Conservation (phyloP, 2,888 invertebrate genomes). For the Chloroclysta siterata region DNA sequence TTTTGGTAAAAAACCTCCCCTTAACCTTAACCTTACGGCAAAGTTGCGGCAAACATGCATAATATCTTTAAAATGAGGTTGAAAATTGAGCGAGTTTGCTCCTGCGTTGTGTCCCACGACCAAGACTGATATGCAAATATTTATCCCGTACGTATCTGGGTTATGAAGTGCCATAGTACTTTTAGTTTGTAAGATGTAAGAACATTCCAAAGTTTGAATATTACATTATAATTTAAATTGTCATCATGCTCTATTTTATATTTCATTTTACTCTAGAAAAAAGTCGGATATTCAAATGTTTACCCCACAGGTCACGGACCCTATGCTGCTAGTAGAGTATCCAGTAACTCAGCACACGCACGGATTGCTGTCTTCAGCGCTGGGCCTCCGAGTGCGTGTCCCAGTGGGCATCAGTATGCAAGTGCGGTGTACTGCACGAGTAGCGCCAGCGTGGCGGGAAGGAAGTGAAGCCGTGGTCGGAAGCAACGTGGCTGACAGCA, state of each 20-base stretch:
- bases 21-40: no score
- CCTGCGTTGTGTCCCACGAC: no score
- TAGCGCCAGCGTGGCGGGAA: slow-evolving; percentile 78
- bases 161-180: no score
- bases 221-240: no score
- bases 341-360: slow-evolving; percentile 74
- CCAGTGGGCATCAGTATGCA: slow-evolving; percentile 76
- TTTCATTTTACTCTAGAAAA: not conserved
- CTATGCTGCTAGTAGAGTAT: slow-evolving; percentile 70
- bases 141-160: no score
- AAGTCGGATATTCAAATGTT: not conserved
- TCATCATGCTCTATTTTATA: not conserved
- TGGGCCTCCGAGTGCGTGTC: slow-evolving; percentile 73
- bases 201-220: no score
- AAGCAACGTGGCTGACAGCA: slow-evolving; percentile 77
- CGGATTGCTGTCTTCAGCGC: slow-evolving; percentile 71
- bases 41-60: no score
- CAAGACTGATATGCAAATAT: no score
- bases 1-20: no score
- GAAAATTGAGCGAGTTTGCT: no score
- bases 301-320: slow-evolving; percentile 66
- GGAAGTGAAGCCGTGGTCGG: slow-evolving; percentile 80
- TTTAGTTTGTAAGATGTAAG: no score
- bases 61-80: no score
- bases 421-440: slow-evolving; percentile 75